These are phyloP conservation scores for Yponomeuta plumbellus DNA, from an alignment of 2,888 invertebrate genomes.

Conservation along the genomic window DNA sequence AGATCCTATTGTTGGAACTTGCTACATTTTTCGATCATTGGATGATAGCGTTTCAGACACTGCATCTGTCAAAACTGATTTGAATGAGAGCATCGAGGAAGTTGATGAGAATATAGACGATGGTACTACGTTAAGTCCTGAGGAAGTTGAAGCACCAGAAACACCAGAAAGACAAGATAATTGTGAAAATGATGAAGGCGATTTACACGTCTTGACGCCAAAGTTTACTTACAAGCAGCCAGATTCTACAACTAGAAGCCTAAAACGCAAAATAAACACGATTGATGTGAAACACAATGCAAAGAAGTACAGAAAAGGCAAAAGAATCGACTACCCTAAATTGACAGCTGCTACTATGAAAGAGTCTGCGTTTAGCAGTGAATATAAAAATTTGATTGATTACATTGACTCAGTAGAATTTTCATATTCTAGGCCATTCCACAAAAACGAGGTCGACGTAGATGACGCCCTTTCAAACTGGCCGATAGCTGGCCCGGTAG, in stretches of 20 bases:
- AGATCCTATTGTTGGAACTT: constrained; percentile 42
- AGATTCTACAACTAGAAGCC: constrained; percentile 29
- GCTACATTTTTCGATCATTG: constrained; percentile 37
- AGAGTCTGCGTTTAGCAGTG: constrained; percentile 44
- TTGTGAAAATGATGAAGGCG: neutral
- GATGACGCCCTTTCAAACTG: constrained; percentile 40
- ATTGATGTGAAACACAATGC: constrained; percentile 23
- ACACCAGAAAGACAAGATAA: neutral
- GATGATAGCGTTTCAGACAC: constrained; percentile 9
- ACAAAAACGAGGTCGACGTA: constrained; percentile 53
- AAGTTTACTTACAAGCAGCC: neutral
- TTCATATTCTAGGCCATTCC: constrained; percentile 56
- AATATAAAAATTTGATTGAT: constrained; percentile 48
- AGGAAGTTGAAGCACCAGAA: neutral
- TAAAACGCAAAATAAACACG: constrained; percentile 26
- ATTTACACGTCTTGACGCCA: neutral
- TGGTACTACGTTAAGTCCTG: neutral
- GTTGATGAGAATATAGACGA: neutral
- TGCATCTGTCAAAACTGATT: constrained; percentile 9
- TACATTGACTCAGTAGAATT: constrained; percentile 58
- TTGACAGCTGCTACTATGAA: constrained; percentile 31
- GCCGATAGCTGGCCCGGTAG: constrained; percentile 40
- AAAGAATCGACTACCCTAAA: constrained; percentile 59
- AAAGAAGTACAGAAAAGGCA: constrained; percentile 57
- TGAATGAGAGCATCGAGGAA: constrained; percentile 8